These are phyloP conservation scores for Trichogramma dendrolimi DNA, from an alignment of 2,888 invertebrate species.

Conservation along the genomic window DNA sequence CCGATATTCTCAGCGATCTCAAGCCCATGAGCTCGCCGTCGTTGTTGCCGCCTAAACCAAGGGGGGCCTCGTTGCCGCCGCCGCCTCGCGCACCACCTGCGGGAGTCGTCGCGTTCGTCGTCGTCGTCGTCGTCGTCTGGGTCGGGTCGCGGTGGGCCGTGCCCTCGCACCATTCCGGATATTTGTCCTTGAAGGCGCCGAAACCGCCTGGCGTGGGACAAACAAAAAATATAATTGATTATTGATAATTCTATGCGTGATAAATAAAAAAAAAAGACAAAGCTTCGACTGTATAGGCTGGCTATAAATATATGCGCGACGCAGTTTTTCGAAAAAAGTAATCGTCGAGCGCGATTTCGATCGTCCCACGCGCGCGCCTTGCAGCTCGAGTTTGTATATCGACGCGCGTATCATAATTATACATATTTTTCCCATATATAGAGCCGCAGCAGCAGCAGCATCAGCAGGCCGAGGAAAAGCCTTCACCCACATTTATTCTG, in stretches of 20 bases:
- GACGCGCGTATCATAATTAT: too few species aligned
- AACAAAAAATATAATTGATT: slow-evolving; percentile 22
- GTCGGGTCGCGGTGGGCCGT: slow-evolving; percentile 51
- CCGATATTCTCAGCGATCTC: slow-evolving; percentile 72
- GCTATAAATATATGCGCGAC: neutral
- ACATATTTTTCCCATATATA: too few species aligned
- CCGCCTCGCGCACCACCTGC: neutral
- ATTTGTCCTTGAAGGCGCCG: slow-evolving; percentile 74
- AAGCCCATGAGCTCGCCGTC: slow-evolving; percentile 63
- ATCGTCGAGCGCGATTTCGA: too few species aligned
- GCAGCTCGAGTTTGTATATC: too few species aligned
- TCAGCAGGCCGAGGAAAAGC: too few species aligned
- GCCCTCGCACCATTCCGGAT: slow-evolving; percentile 89
- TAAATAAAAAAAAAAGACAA: neutral
- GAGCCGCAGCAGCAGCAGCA: too few species aligned
- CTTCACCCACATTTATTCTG: too few species aligned
- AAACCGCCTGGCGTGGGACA: slow-evolving; percentile 72
- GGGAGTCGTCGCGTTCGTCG: slow-evolving; percentile 8
- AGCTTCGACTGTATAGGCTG: neutral
- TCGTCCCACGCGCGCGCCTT: too few species aligned
- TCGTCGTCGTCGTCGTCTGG: too few species aligned
- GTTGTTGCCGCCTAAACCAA: slow-evolving; percentile 47
- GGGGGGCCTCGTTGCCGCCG: slow-evolving; percentile 46
- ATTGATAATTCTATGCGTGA: neutral
- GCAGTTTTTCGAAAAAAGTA: too few species aligned